Conservation (phyloP, 2,888 invertebrate genomes). For the Frankliniella intonsa region DNA sequence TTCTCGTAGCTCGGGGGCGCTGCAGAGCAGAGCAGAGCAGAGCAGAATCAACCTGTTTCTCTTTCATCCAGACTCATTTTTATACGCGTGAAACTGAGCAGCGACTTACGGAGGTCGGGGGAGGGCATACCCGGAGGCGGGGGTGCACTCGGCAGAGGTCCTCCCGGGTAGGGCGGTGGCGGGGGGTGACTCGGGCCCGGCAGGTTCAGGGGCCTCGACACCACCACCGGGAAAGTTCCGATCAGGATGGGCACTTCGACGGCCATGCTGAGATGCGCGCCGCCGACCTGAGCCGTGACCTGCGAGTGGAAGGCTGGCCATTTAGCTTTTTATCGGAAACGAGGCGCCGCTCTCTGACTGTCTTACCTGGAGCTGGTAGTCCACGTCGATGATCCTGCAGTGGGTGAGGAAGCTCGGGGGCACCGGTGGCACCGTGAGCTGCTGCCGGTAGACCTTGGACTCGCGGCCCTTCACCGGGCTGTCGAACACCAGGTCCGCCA, state of each 20-base stretch:
- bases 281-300: neutral
- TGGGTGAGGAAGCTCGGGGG: constrained; percentile 40
- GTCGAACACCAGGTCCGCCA: neutral
- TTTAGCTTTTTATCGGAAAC: constrained; percentile 1
- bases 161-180: neutral
- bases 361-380: constrained; percentile 39
- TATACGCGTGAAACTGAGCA: neutral
- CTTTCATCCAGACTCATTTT: too few species aligned
- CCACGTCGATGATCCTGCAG: constrained; percentile 42
- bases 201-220: neutral
- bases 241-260: neutral
- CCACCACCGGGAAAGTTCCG: neutral
- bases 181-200: neutral
- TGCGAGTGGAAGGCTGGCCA: neutral
- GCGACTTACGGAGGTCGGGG: neutral
- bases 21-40: constrained; percentile 30
- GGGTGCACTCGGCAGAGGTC: neutral
- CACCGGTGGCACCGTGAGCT: constrained; percentile 40
- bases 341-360: too few species aligned
- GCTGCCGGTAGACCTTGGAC: constrained; percentile 37
- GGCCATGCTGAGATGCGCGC: neutral
- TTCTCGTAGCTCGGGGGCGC: constrained; percentile 40
- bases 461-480: constrained; percentile 24
- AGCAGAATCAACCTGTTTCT: neutral
- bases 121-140: neutral